phyloP scores from a whole-genome alignment of 2,797 vertebrate species.

The Anguilla marmorata region DNA sequence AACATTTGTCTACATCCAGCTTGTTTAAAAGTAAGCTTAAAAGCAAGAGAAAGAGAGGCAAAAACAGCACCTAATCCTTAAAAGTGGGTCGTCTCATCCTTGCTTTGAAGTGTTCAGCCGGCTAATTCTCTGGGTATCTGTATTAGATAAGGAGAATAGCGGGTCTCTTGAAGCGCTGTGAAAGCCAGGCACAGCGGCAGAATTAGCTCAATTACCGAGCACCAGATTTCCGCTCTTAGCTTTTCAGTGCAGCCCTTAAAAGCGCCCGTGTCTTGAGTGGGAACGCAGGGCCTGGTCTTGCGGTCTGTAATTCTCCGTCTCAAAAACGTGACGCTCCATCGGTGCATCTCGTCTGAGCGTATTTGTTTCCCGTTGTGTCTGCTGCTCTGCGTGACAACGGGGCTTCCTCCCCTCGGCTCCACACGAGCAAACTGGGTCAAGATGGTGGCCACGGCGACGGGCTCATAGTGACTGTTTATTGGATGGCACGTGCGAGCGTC shows the following conservation, averaged over 20 bases:
- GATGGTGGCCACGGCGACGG: not conserved
- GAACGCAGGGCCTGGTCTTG: not conserved
- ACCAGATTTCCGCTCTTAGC: not conserved
- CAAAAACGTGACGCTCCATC: not conserved
- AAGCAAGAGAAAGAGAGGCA: not conserved
- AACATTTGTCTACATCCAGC: not conserved
- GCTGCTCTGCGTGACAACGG: not conserved
- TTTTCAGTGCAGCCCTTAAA: not conserved
- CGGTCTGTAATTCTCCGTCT: not conserved
- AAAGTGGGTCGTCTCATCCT: not conserved
- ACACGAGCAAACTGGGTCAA: slow-evolving; percentile 5
- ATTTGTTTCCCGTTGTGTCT: not conserved
- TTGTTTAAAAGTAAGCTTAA: not conserved
- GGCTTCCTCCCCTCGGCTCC: slow-evolving; percentile 5
- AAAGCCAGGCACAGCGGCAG: not conserved
- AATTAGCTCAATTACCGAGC: not conserved
- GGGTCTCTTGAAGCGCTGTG: slow-evolving; percentile 11
- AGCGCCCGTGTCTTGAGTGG: not conserved
- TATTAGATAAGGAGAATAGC: slow-evolving; percentile 19
- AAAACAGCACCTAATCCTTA: not conserved
- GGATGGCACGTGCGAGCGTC: not conserved
- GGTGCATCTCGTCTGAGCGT: not conserved
- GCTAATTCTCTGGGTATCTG: slow-evolving; percentile 20
- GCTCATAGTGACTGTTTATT: not conserved
- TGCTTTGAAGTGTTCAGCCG: slow-evolving; percentile 20